Base-by-base conservation (phyloP, 2,888 invertebrate genomes). In the Oxystoma pomonae region DNA sequence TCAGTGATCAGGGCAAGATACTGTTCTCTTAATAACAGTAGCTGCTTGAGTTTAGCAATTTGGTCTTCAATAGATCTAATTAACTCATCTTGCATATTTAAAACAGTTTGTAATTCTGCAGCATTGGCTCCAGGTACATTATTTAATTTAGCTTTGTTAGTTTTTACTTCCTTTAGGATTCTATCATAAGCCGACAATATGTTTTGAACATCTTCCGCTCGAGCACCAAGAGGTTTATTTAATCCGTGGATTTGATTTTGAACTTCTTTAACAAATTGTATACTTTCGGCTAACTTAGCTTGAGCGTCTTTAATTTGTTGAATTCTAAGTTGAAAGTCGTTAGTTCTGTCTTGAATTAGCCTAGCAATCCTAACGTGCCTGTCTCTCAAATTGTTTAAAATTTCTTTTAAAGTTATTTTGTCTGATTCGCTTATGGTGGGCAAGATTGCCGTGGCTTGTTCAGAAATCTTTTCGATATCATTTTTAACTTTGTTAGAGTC, bases 131-230 rank as follows among this genome's bases (percentile, higher is more conserved):
- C 86, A 74, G 91, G 90, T 50, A 94, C 81, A 75, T 92, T 90
- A 59, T 88, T 88, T 58, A 92, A 83, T 83, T 91, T 91, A 0
- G 86, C 82, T 73, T 91, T 91, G 76, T 91, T 91, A 59, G 86
- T 86, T 78, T 91, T 93, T 0, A 94, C 81, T 68, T 93, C 91
- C 63, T 85, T 85, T 18, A 93, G 80, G 58, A 94, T 90, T 69
- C 87, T 85, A 80, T 93, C 92, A 73, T 93, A 93, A 0, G 90
- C 86, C 50, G 85, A 84, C 20, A 93, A 83, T 69, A 94, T 84
- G n/a, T 89, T 87, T 76, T 94, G 90, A 0, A 96, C 95, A 77
- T 96, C 96, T 75, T 95, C 92, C 1, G 92, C 90, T 74, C 90
- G 89, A 60, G 89, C 90, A 12, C 96, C 96, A 50, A 96, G 88